A percentile compares a stretch with the other conserved stretches of the same genome.
Conservation (phyloP, 1,140 invertebrate species). For the Diploscapter pachys region DNA sequence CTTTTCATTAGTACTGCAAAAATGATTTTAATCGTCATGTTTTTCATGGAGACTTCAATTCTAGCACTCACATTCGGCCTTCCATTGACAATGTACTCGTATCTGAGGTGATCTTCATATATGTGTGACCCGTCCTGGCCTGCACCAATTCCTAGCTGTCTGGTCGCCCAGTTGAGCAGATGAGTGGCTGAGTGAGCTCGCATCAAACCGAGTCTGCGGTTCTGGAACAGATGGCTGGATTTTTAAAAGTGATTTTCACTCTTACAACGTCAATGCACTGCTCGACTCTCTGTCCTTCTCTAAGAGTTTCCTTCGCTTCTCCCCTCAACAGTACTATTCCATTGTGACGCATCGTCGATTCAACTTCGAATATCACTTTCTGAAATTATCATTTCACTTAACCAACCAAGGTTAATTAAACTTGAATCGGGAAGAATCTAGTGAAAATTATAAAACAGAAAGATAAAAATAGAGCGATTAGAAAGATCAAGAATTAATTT, state of each 20-base stretch:
- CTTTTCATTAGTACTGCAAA: background rate
- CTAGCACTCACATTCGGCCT: background rate
- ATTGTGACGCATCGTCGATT: background rate
- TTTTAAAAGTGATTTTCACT: too few relatives aligned
- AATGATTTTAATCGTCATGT: constrained; percentile 6
- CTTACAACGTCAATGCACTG: constrained; percentile 12
- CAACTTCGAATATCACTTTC: constrained; percentile 9
- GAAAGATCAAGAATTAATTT: too few relatives aligned
- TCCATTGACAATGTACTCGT: background rate
- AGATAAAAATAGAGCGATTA: too few relatives aligned
- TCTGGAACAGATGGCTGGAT: background rate
- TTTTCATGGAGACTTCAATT: background rate
- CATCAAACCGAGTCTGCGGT: constrained; percentile 14
- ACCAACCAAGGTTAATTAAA: too few relatives aligned
- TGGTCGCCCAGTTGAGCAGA: constrained; percentile 24
- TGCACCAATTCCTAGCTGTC: constrained; percentile 1
- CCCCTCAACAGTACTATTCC: constrained; percentile 18
- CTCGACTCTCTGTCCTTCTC: constrained; percentile 6
- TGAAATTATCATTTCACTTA: background rate
- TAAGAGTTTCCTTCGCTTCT: background rate
- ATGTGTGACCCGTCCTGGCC: constrained; percentile 23
- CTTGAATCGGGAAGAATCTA: too few relatives aligned
- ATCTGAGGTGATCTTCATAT: background rate
- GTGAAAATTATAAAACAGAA: too few relatives aligned
- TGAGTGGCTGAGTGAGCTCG: constrained; percentile 23